Percentiles rank a stretch among this genome's conserved stretches.
phyloP scores from a whole-genome alignment of 2,888 invertebrate genomes.

The Miltochrista miniata region DNA sequence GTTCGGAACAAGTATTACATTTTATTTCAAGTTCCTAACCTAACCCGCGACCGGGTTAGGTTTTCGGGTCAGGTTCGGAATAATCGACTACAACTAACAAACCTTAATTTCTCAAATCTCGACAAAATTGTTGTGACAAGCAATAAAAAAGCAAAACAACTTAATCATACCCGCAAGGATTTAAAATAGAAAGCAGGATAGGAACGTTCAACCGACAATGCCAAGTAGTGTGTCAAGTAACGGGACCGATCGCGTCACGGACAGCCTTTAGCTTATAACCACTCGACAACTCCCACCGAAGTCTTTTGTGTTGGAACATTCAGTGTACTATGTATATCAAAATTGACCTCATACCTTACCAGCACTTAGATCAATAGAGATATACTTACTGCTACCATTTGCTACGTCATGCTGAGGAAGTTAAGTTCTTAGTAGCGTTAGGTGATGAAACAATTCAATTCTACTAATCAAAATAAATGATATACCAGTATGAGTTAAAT shows the following conservation, averaged over 20 bases:
- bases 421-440: background rate
- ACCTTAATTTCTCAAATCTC: too few relatives aligned
- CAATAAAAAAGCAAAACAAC: constrained; percentile 9
- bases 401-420: background rate
- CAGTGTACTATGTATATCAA: too few relatives aligned
- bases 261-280: constrained; percentile 24
- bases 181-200: constrained; percentile 58
- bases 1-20: too few relatives aligned
- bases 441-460: background rate
- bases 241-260: constrained; percentile 59
- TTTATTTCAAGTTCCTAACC: too few relatives aligned
- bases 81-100: too few relatives aligned
- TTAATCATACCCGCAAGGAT: constrained; percentile 43
- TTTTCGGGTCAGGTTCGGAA: too few relatives aligned
- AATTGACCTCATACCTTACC: too few relatives aligned
- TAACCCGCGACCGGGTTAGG: too few relatives aligned
- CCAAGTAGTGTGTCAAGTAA: constrained; percentile 68
- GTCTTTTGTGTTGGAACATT: constrained; percentile 1
- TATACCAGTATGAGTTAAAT: too few relatives aligned
- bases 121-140: too few relatives aligned
- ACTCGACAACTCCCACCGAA: constrained; percentile 6
- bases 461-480: background rate
- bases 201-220: constrained; percentile 25
- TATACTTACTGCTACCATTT: background rate
- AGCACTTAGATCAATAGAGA: background rate